Evolutionary conservation across 2,797 vertebrate species (phyloP).

Genomic region (Falco peregrinus): DNA sequence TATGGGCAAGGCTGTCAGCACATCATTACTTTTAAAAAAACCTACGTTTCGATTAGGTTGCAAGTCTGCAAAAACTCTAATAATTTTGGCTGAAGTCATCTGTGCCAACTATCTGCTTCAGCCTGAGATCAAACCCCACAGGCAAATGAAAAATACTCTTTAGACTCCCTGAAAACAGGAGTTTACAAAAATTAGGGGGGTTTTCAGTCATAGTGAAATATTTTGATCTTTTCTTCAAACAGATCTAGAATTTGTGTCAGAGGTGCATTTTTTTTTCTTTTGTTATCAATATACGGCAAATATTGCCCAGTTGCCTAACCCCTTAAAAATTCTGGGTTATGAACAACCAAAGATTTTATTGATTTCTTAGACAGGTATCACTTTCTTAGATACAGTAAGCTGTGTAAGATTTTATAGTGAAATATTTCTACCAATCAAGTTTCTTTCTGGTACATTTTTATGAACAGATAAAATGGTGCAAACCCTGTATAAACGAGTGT

Average conservation of each 20-base stretch:
- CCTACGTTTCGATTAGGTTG: neutral
- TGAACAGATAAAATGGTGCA: neutral
- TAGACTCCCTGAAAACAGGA: neutral
- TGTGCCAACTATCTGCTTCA: neutral
- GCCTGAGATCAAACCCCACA: neutral
- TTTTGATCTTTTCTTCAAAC: neutral
- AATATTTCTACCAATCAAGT: neutral
- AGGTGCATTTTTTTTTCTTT: neutral
- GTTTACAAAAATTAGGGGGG: neutral
- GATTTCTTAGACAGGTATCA: neutral
- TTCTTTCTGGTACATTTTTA: neutral
- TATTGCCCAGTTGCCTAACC: neutral
- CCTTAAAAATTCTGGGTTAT: neutral
- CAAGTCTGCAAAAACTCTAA: neutral
- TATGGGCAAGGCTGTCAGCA: neutral
- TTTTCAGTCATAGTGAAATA: neutral
- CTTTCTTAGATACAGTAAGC: neutral
- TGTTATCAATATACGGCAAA: neutral
- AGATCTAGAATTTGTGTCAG: neutral
- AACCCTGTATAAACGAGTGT: neutral
- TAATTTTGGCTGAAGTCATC: neutral
- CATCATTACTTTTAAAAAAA: neutral
- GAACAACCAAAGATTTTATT: neutral
- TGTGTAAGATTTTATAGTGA: neutral
- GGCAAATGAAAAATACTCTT: neutral